Percentiles rank a stretch among this genome's conserved stretches.
Conservation (phyloP, 2,113 vertebrate genomes). For the Hippocampus mohnikei region DNA sequence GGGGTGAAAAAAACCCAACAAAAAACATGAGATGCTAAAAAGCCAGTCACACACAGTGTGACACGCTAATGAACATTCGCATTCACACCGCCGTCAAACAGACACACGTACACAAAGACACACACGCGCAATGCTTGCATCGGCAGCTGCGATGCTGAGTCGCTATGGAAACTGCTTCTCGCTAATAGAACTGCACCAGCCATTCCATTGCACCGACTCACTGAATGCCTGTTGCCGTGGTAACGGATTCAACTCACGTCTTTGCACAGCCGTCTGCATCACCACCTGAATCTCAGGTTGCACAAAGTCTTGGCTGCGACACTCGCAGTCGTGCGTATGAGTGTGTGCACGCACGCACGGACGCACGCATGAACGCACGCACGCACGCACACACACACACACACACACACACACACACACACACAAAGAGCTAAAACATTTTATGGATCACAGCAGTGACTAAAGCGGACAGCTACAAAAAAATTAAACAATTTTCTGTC, state of each 20-base stretch:
- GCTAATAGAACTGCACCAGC: constrained; percentile 78
- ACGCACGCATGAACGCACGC: too few species aligned
- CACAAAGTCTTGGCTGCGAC: constrained; percentile 69
- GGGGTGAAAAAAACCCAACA: not conserved
- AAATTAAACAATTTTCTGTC: constrained; percentile 26
- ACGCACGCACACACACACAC: not conserved
- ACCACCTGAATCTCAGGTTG: constrained; percentile 77
- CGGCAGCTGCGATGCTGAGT: constrained; percentile 76
- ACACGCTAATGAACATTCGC: constrained; percentile 67
- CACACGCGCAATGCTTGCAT: constrained; percentile 64
- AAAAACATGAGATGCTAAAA: constrained; percentile 51
- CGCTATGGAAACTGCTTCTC: constrained; percentile 80
- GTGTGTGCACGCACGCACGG: not conserved
- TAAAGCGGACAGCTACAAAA: constrained; percentile 30
- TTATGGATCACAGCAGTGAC: constrained; percentile 41
- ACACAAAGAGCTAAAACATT: constrained; percentile 16
- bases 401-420: too few species aligned
- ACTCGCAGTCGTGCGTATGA: constrained; percentile 31
- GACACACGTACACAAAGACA: constrained; percentile 28
- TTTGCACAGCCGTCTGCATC: constrained; percentile 75
- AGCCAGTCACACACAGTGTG: constrained; percentile 61
- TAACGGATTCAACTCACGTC: constrained; percentile 80
- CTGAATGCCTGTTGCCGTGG: constrained; percentile 78
- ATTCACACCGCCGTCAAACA: constrained; percentile 57
- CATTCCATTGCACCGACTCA: constrained; percentile 78